Conservation (phyloP, 2,888 invertebrate species). For the Heliconius ethilla region DNA sequence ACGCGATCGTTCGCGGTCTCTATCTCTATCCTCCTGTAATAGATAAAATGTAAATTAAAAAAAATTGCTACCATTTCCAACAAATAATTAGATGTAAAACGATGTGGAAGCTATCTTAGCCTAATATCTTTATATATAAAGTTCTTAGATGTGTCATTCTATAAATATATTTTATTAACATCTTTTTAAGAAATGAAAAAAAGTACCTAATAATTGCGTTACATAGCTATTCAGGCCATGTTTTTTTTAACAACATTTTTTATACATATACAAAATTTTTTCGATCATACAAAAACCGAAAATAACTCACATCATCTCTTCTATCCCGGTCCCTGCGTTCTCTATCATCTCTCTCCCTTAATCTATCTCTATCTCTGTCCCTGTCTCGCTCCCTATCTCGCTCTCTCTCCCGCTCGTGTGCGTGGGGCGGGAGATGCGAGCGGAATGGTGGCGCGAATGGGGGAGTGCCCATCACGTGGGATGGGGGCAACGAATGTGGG, state of each 20-base stretch:
- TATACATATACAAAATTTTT: not conserved
- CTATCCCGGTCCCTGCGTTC: conserved; percentile 65
- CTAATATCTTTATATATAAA: not conserved
- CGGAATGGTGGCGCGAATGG: conserved; percentile 48
- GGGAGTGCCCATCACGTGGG: conserved; percentile 55
- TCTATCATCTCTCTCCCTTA: conserved; percentile 61
- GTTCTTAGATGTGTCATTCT: not conserved
- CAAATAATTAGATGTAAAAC: too few species aligned
- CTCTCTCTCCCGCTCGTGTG: conserved; percentile 60
- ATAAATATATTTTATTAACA: not conserved
- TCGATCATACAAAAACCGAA: not conserved
- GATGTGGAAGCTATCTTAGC: not conserved
- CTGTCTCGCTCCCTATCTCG: conserved; percentile 74
- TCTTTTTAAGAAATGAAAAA: too few species aligned
- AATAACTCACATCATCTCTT: conserved; percentile 66
- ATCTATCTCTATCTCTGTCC: conserved; percentile 70
- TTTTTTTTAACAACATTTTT: not conserved
- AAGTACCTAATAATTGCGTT: too few species aligned
- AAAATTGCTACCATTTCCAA: not conserved
- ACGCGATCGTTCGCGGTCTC: conserved; percentile 79
- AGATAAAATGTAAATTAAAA: not conserved
- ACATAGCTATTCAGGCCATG: not conserved
- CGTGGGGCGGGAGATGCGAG: conserved; percentile 51
- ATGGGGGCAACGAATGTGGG: conserved; percentile 58
- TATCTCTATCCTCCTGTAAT: conserved; percentile 75